phyloP scores from a whole-genome alignment of 2,888 invertebrate genomes.

The Oligia fasciuncula region DNA sequence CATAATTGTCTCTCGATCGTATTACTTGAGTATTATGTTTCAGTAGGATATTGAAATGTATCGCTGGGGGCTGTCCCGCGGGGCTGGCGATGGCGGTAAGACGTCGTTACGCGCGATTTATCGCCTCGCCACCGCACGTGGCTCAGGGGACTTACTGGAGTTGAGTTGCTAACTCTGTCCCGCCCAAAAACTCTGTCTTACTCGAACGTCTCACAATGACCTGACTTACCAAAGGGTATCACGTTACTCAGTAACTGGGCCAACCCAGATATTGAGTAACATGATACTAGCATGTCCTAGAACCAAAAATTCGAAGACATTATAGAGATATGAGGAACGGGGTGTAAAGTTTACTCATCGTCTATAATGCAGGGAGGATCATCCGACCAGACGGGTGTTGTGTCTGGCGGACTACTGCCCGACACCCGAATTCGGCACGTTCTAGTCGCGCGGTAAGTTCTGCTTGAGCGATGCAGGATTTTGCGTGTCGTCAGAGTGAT shows the following conservation, averaged over 20 bases:
- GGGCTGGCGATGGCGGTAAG: conserved; percentile 16
- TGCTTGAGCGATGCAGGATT: no score
- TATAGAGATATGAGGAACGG: neutral
- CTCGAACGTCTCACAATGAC: neutral
- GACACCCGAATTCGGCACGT: no score
- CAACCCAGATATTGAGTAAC: no score
- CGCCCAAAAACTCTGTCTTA: neutral
- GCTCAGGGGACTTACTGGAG: conserved; percentile 21
- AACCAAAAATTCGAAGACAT: neutral
- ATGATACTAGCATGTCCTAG: neutral
- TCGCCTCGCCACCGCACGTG: conserved; percentile 22
- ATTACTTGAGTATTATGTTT: conserved; percentile 35
- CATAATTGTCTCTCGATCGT: conserved; percentile 25
- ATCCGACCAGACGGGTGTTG: no score
- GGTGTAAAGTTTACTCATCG: neutral
- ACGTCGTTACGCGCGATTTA: conserved; percentile 54
- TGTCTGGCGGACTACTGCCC: neutral
- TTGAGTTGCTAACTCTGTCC: conserved; percentile 3
- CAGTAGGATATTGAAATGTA: conserved; percentile 51
- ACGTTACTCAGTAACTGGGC: no score
- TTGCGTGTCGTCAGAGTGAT: no score
- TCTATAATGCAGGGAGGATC: no score
- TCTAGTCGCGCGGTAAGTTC: no score
- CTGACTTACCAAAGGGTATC: no score
- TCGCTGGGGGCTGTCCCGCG: conserved; percentile 17